These are phyloP conservation scores for Sebastolobus alascanus DNA, from an alignment of 2,797 vertebrate species.

Conservation along the genomic window DNA sequence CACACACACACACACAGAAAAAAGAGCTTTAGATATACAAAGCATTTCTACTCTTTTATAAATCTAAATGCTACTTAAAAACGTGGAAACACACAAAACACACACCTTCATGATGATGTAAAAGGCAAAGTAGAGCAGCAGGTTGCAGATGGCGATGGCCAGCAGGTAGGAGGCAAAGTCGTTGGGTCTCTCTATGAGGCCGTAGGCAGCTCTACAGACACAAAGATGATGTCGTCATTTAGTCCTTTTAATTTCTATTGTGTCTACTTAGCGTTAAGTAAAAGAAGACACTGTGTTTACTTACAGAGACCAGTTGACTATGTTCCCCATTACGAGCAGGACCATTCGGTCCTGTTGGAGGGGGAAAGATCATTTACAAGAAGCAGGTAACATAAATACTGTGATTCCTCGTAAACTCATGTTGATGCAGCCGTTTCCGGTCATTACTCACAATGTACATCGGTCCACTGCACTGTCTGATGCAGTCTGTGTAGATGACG, in stretches of 20 bases:
- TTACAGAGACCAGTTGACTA: constrained; percentile 99
- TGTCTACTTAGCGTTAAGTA: not conserved
- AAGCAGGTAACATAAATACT: not conserved
- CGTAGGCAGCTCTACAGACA: constrained; percentile 90
- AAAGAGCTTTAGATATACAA: not conserved
- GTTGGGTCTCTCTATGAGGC: constrained; percentile 93
- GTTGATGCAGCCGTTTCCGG: not conserved
- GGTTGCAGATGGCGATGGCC: constrained; percentile 98
- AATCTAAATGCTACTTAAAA: not conserved
- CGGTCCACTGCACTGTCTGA: constrained; percentile 95
- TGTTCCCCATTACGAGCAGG: constrained; percentile 97
- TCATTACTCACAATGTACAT: constrained; percentile 93
- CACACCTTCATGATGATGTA: constrained; percentile 99
- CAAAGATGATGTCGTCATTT: not conserved
- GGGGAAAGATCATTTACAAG: not conserved
- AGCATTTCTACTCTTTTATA: not conserved
- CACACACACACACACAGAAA: constrained; percentile 12
- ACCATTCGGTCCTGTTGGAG: constrained; percentile 94
- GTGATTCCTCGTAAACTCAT: not conserved
- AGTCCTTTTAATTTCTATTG: not conserved
- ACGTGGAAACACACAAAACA: not conserved
- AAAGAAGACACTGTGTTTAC: constrained; percentile 61
- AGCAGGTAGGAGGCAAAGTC: constrained; percentile 98
- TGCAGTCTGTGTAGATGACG: constrained; percentile 94
- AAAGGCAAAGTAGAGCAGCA: constrained; percentile 98